phyloP scores from a whole-genome alignment of 2,888 invertebrate genomes.

The Mylabris sibirica region DNA sequence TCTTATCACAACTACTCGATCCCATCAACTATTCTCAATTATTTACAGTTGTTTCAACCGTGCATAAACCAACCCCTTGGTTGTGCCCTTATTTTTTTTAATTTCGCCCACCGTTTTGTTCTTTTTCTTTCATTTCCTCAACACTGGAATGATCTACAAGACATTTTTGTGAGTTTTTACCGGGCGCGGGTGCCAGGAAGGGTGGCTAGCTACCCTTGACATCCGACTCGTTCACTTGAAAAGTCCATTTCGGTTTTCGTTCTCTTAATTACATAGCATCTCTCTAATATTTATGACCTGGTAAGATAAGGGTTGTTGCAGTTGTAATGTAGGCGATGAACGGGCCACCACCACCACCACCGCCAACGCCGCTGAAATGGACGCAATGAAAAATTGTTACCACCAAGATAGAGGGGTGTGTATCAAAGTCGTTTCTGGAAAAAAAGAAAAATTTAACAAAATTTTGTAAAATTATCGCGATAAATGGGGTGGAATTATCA shows the following conservation, averaged over 20 bases:
- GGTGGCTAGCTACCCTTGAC: slow-evolving; percentile 18
- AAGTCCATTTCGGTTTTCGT: slow-evolving; percentile 36
- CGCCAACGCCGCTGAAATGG: neutral
- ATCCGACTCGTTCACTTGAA: slow-evolving; percentile 29
- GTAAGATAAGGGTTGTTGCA: slow-evolving; percentile 31
- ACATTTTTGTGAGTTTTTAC: slow-evolving; percentile 3
- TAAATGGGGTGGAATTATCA: neutral
- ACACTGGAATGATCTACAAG: neutral
- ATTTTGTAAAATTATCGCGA: too few species aligned
- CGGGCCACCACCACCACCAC: neutral
- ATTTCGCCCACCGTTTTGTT: slow-evolving; percentile 21
- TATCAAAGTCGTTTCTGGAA: neutral
- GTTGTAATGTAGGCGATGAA: neutral
- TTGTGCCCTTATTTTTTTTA: slow-evolving; percentile 31
- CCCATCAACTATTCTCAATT: slow-evolving; percentile 58
- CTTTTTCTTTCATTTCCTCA: neutral
- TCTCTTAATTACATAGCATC: slow-evolving; percentile 39
- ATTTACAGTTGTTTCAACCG: slow-evolving; percentile 59
- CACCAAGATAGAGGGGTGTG: neutral
- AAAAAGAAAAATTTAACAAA: neutral
- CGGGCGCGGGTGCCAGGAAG: slow-evolving; percentile 14
- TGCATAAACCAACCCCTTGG: slow-evolving; percentile 50
- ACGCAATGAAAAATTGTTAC: slow-evolving; percentile 7
- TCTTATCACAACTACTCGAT: slow-evolving; percentile 51
- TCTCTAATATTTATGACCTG: slow-evolving; percentile 39